These are phyloP conservation scores for Pollenia angustigena DNA, from an alignment of 2,888 invertebrate species.

Conservation along the genomic window DNA sequence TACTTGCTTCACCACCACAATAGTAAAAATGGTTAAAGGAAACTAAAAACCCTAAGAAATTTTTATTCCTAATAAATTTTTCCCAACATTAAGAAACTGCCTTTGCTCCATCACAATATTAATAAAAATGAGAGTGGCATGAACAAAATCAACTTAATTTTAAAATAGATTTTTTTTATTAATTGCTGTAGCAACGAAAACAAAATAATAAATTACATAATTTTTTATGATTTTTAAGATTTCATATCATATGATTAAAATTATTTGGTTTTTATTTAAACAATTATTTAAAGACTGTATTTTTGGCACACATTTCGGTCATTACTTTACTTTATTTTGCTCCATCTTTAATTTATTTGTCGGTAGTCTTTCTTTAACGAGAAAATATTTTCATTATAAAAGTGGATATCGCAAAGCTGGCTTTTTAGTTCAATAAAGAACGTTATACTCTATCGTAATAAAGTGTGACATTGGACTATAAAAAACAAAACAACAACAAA, in stretches of 20 bases:
- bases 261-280: neutral
- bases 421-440: slow-evolving; percentile 2
- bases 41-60: no score
- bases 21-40: no score
- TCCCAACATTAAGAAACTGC: neutral
- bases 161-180: slow-evolving; percentile 41
- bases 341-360: neutral
- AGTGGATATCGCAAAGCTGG: neutral
- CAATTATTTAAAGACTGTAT: neutral
- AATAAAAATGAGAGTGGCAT: slow-evolving; percentile 1
- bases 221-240: slow-evolving; percentile 23
- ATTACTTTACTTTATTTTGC: neutral
- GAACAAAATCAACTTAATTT: slow-evolving; percentile 18
- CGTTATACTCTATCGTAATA: neutral
- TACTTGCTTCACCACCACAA: no score
- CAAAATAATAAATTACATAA: slow-evolving; percentile 54
- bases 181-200: slow-evolving; percentile 20
- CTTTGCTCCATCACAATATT: slow-evolving; percentile 12
- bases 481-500: slow-evolving; percentile 16
- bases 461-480: slow-evolving; percentile 45
- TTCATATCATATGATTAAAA: neutral
- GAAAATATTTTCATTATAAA: neutral
- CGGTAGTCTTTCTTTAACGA: neutral
- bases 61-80: neutral
- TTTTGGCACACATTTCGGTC: neutral